phyloP scores from a whole-genome alignment of 2,888 invertebrate genomes.

The Caenorhabditis sinica region DNA sequence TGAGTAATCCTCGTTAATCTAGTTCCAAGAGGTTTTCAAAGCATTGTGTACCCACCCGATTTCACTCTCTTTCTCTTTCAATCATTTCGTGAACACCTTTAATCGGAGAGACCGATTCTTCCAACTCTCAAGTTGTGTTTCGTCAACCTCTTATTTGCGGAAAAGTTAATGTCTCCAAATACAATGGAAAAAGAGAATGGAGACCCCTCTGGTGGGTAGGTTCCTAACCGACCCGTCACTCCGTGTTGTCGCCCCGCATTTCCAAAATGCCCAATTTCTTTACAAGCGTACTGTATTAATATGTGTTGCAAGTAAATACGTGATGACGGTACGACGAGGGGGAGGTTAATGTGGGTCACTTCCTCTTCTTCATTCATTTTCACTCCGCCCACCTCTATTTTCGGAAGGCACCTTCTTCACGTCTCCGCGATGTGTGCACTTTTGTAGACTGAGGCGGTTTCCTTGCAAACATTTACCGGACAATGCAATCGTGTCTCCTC shows the following conservation, averaged over 20 bases:
- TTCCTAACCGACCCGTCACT: conserved; percentile 26
- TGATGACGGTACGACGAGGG: not conserved
- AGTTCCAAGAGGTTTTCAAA: conserved; percentile 62
- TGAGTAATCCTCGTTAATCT: conserved; percentile 63
- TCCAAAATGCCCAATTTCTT: conserved; percentile 64
- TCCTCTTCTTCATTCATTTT: conserved; percentile 47
- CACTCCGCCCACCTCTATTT: conserved; percentile 35
- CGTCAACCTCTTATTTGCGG: conserved; percentile 60
- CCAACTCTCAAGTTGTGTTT: conserved; percentile 60
- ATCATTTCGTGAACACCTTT: conserved; percentile 61
- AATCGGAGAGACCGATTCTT: conserved; percentile 52
- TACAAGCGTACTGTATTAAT: conserved; percentile 64
- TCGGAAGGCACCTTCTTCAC: conserved; percentile 43
- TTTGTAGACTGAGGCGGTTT: conserved; percentile 32
- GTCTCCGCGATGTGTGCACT: conserved; percentile 53
- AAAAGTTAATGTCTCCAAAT: conserved; percentile 67
- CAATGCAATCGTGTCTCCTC: conserved; percentile 33
- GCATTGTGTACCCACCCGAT: conserved; percentile 57
- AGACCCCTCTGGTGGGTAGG: conserved; percentile 21
- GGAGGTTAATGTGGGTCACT: conserved; percentile 63
- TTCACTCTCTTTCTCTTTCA: conserved; percentile 25
- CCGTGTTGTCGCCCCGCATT: conserved; percentile 43
- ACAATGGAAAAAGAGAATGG: conserved; percentile 50
- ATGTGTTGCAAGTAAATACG: conserved; percentile 64
- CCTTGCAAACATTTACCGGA: conserved; percentile 57